These are phyloP conservation scores for Netelia melanura DNA, from an alignment of 2,888 invertebrate genomes.

Conservation along the genomic window DNA sequence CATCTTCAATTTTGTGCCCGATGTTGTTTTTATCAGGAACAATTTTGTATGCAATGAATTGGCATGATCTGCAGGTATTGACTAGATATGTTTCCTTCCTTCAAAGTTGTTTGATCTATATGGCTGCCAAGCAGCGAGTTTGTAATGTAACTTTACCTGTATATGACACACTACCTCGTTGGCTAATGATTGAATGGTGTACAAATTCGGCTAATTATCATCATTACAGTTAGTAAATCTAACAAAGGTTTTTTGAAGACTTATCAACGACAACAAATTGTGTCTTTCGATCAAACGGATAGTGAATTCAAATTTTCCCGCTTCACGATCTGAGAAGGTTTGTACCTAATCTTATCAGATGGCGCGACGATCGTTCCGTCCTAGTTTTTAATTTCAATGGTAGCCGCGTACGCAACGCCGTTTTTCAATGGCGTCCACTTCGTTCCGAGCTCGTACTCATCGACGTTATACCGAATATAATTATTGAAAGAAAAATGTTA, in stretches of 20 bases:
- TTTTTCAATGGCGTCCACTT: constrained; percentile 74
- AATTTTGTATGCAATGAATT: not conserved
- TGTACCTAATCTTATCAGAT: not conserved
- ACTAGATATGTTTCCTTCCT: not conserved
- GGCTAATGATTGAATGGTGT: not conserved
- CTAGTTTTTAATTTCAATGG: constrained; percentile 25
- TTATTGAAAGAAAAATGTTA: constrained; percentile 71
- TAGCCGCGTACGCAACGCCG: constrained; percentile 72
- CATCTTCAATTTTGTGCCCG: constrained; percentile 52
- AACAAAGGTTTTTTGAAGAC: not conserved
- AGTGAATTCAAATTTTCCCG: constrained; percentile 30
- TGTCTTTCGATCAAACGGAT: not conserved
- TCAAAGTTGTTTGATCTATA: constrained; percentile 53
- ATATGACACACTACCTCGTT: not conserved
- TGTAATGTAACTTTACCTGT: not conserved
- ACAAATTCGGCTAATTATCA: not conserved
- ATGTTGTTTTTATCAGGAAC: constrained; percentile 16
- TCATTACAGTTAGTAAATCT: not conserved
- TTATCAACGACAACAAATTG: not conserved
- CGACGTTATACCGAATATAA: constrained; percentile 53
- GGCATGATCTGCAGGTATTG: not conserved
- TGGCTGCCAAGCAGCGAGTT: constrained; percentile 40
- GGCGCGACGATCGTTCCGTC: constrained; percentile 8
- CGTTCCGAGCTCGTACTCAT: constrained; percentile 68
- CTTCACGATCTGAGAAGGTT: not conserved